Base-by-base conservation (phyloP, 2,888 invertebrate species). In the Lagria hirta region DNA sequence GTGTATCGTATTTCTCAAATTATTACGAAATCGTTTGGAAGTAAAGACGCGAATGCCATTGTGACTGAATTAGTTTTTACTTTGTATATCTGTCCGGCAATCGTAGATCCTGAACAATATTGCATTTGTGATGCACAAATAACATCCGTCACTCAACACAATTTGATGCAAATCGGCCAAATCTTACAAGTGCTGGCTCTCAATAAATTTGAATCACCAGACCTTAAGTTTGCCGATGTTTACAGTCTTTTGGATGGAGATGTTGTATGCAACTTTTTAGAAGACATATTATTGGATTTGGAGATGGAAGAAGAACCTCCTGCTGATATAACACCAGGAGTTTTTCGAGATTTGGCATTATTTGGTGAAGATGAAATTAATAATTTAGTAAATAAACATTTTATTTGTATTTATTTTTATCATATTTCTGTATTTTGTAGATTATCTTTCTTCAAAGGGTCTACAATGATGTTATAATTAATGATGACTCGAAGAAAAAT, bases 91-190 rank as follows among this genome's bases (percentile, higher is more conserved):
- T 98, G 97, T 64, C 96, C 96, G 2, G 97, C 96, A 0, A 90
- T 99, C 37, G 88, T 95, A 30, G 93, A 93, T 74, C 98, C 98
- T 0, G 97, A 97, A 68, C 87, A 92, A 1, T 87, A 93, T 70
- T 97, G 96, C 8, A 88, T 98, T 36, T 88, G 88, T 2, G 96
- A 96, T 65, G 86, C 90, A 1, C 91, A 94, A 4, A 88, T 98
- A 38, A 91, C 91, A 23, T 86, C 90, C 62, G 83, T 92, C 43
- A 92, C 94, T 3, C 76, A 95, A 20, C 94, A 92, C 71, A 98
- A 89, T 73, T 76, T 90, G 35, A 84, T 87, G 61, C 89, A 92
- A 76, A 83, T 97, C 43, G 97, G 94, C 0, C 92, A 94, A 74
- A 89, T 96, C 55, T 73, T 98, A 29, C 96, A 97, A 74, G 88